Evolutionary conservation across 2,797 vertebrate species (phyloP).

Genomic region (Gymnodraco acuticeps): DNA sequence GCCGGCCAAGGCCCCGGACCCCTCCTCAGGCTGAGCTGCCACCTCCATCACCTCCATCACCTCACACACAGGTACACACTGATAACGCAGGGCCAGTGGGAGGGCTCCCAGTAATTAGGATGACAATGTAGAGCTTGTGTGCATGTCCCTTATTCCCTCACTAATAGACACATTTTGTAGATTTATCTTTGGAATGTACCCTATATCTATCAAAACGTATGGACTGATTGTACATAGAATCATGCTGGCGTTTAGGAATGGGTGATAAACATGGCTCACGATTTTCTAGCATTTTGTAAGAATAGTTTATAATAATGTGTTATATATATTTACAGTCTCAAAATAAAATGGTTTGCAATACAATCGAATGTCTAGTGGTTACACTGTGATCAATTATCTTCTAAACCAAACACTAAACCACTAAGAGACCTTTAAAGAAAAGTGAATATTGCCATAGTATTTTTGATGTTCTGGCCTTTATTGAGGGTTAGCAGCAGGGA

Average conservation of each 20-base stretch:
- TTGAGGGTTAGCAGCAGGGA: not conserved
- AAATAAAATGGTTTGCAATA: not conserved
- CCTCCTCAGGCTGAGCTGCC: constrained; percentile 73
- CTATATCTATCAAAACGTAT: not conserved
- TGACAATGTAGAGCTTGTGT: constrained; percentile 54
- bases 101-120: constrained; percentile 67
- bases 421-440: not conserved
- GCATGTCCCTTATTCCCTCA: constrained; percentile 41
- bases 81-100: constrained; percentile 55
- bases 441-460: not conserved
- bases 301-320: too few species aligned
- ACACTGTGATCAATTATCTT: not conserved
- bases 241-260: not conserved
- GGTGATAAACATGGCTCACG: not conserved
- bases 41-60: constrained; percentile 74
- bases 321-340: too few species aligned
- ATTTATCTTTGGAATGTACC: constrained; percentile 4
- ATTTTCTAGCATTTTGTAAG: not conserved
- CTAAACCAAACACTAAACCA: not conserved
- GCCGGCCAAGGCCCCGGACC: constrained; percentile 67
- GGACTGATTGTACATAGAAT: not conserved
- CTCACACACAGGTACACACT: constrained; percentile 74
- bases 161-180: constrained; percentile 4
- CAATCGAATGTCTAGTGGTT: not conserved
- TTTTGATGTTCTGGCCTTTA: not conserved